Evolutionary conservation across 1,140 invertebrate genomes (phyloP).

Genomic region (Drusus annulatus): DNA sequence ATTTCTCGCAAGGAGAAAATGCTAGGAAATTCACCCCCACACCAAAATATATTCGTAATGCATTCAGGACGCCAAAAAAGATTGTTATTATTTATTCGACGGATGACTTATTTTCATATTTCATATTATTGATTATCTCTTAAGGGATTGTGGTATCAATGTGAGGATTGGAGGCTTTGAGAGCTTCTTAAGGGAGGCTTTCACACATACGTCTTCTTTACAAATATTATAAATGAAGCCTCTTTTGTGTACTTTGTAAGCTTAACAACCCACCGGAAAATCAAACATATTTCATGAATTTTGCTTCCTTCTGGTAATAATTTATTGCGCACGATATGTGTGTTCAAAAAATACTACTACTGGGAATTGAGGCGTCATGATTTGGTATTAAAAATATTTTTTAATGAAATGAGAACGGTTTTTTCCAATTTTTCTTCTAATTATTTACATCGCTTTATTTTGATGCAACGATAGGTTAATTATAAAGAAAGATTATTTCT

Average conservation of each 20-base stretch:
- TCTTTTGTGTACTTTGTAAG: background rate
- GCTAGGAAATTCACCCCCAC: background rate
- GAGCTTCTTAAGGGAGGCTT: background rate
- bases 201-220: constrained; percentile 18
- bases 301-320: no score
- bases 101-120: background rate
- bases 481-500: no score
- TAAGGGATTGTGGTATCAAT: background rate
- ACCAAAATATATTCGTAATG: background rate
- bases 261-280: background rate
- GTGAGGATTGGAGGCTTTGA: background rate
- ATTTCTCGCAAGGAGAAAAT: no score
- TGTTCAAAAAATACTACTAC: no score
- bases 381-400: no score
- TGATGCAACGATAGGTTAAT: no score
- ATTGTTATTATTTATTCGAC: background rate
- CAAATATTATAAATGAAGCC: constrained; percentile 31
- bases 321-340: no score
- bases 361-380: no score
- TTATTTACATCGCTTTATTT: no score
- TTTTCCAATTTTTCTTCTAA: no score
- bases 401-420: no score
- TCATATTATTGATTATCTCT: constrained; percentile 11
- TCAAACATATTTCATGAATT: background rate
- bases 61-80: no score